Evolutionary conservation across 2,888 invertebrate species (phyloP).

Genomic region (Penaeus monodon): DNA sequence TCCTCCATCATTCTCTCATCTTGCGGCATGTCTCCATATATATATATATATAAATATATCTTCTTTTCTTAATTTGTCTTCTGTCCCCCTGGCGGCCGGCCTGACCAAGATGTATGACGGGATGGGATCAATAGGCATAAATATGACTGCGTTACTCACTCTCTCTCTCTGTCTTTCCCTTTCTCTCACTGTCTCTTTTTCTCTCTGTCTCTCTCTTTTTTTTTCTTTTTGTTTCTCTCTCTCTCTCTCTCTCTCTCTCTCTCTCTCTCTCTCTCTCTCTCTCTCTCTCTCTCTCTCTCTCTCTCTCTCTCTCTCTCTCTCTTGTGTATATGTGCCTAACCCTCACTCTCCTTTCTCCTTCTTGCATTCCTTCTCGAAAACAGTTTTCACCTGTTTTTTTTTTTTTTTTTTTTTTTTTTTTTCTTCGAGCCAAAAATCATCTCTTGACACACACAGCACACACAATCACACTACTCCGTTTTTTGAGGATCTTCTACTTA

Average conservation of each 20-base stretch:
- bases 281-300: neutral
- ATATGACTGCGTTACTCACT: constrained; percentile 8
- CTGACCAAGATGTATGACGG: constrained; percentile 6
- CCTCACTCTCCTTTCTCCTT: neutral
- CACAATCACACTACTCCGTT: no score
- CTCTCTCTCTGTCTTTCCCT: neutral
- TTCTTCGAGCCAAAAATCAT: no score
- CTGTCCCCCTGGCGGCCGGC: no score
- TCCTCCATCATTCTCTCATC: no score
- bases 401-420: no score
- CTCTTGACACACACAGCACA: no score
- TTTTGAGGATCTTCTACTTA: no score
- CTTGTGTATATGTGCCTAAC: constrained; percentile 1
- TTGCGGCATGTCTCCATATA: no score
- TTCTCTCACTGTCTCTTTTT: neutral
- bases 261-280: constrained; percentile 22
- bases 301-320: neutral
- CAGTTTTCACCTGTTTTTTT: no score
- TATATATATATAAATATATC: no score
- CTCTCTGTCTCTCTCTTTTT: neutral
- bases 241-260: neutral
- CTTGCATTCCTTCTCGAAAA: no score
- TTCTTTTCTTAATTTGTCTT: no score
- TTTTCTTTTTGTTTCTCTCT: neutral
- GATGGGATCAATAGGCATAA: constrained; percentile 13